Evolutionary conservation across 2,113 vertebrate species (phyloP), one percentile per base, ranked within the genome.

Genomic region (Gymnogyps californianus): DNA sequence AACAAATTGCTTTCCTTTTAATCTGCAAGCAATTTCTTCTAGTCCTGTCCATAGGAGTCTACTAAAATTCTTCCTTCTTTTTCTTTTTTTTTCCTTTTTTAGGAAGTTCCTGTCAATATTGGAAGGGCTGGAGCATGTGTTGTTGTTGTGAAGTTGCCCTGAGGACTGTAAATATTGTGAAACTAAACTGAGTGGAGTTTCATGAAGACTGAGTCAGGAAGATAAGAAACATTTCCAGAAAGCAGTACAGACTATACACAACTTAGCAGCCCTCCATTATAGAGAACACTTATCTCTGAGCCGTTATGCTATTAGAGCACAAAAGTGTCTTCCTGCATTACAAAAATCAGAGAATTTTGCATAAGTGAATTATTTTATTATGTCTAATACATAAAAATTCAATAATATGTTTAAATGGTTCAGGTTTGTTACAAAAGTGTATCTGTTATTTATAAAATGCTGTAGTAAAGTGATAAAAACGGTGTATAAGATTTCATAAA

Each of bases 81-180:
- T 87, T 12, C 3, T 70, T 58, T 38, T 13, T 70, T 78, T 13
- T 9, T 1, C 4, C 7, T 8, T 42, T 81, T 71, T 49, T 42
- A 99, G 99, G 99, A 99, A 98, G 99, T 99, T 90, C 98, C 98
- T 89, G 98, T 99, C 90, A 99, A 99, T 95, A 99, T 99, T n/a
- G 99, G 99, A 96, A 98, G 99, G 97, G 99, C 99, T 62, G 99
- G 99, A 66, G 98, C 99, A 16, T 99, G 99, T 69, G 98, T 99
- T 71, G 99, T 99, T 25, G 98, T 99, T 64, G 98, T 99, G 86
- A 99, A 99, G 97, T 90, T 99, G 93, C 98, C 99, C 94, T 99
- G 98, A 99, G 94, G 59, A 58, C 36, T 64, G 7, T 54, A 51
- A 64, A 62, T 57, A 62, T 18, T 6, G 3, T 13, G 40, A 85